Evolutionary conservation across 2,797 vertebrate genomes (phyloP), one percentile per base, ranked within the genome.

Genomic region (Eidolon dupreanum): DNA sequence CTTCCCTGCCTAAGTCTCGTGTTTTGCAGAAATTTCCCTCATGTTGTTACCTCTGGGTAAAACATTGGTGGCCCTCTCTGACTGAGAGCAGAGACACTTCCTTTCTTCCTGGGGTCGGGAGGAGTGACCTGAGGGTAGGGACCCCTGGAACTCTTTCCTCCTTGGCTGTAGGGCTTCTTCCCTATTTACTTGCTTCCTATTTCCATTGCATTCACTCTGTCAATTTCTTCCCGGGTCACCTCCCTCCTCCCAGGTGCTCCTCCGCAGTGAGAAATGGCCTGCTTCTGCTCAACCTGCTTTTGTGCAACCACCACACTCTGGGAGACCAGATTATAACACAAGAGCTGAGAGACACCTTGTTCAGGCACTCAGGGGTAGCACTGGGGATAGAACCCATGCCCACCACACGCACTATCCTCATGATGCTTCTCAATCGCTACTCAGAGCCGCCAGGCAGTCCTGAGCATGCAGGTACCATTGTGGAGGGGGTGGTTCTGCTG

Each of bases 261-360:
- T 98, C 98, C 2, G 99, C 99, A 0, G 99, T 99, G 92, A 98
- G 97, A 68, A 99, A 99, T 5, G 99, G 99, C 3, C 98, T 99
- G 73, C 98, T 99, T 74, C 98, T 99, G 61, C 97, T 99, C 97
- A 99, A 98, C 96, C 98, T 99, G 99, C 98, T 99, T 93, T 98
- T 99, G 66, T 99, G 99, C 5, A 98, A 98, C 94, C 99, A 99
- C 88, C 99, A 99, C 95, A 99, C 98, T 71, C 98, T 99, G 97
- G 99, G 99, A 0, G 99, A 99, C 98, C 99, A 99, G 98, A 98
- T 99, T 96, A 98, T 98, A 63, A 98, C 99, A 41, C 98, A 94
- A 0, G 98, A 96, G 3, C 97, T 99, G 90, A 98, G 97, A 26
- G 0, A 97, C 2, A 98, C 99, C 73, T 99, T 99, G 74, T 98